Conservation (phyloP, 2,888 invertebrate genomes). For the Eilema depressum region DNA sequence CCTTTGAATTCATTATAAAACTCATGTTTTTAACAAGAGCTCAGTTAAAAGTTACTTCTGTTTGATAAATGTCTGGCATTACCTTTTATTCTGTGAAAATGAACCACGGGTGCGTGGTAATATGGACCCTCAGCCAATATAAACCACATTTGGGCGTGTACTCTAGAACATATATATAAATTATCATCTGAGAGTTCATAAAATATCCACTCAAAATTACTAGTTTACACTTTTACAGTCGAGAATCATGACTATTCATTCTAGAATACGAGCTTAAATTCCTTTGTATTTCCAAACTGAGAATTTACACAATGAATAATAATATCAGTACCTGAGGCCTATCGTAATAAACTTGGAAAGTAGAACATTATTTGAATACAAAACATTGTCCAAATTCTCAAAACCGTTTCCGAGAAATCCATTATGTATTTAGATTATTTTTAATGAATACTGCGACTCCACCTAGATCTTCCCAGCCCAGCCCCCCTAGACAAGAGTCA, state of each 20-base stretch:
- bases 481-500: too few relatives aligned
- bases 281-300: neutral
- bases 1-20: neutral
- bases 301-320: neutral
- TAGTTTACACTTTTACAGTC: too few relatives aligned
- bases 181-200: too few relatives aligned
- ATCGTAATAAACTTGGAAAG: neutral
- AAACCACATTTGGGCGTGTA: too few relatives aligned
- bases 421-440: neutral
- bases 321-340: neutral
- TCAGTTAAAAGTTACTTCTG: neutral
- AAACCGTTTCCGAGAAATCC: neutral
- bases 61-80: too few relatives aligned
- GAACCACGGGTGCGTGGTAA: neutral
- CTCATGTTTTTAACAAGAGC: neutral
- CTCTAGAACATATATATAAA: too few relatives aligned
- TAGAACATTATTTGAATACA: neutral
- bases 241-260: too few relatives aligned
- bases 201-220: too few relatives aligned
- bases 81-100: neutral
- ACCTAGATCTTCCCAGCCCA: neutral
- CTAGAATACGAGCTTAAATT: too few relatives aligned
- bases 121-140: neutral
- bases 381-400: neutral
- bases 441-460: neutral